Percentiles rank a stretch among this genome's conserved stretches.
phyloP scores from a whole-genome alignment of 2,888 invertebrate genomes.

The Sminthurides aquaticus region DNA sequence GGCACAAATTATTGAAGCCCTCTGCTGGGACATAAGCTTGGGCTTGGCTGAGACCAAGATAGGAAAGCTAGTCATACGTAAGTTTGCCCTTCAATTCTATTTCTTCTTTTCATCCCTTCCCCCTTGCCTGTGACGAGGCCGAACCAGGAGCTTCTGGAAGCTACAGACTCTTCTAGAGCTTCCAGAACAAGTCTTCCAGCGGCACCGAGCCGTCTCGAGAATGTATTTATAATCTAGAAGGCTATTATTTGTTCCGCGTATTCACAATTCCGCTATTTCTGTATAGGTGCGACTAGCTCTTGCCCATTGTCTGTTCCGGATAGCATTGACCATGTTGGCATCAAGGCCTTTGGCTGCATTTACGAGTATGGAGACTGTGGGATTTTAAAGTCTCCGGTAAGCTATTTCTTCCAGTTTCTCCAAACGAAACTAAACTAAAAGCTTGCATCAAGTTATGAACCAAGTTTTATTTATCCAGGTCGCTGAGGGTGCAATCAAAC shows the following conservation, averaged over 20 bases:
- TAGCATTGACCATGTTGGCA: slow-evolving; percentile 40
- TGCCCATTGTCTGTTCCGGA: slow-evolving; percentile 29
- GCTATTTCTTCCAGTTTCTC: not conserved
- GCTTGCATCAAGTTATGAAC: not conserved
- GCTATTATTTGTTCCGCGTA: no score
- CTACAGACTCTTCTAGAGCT: no score
- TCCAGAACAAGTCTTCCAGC: no score
- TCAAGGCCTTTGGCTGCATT: slow-evolving; percentile 33
- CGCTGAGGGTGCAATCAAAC: not conserved
- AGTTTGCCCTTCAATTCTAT: slow-evolving; percentile 5
- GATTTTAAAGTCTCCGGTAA: slow-evolving; percentile 24
- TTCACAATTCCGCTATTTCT: no score
- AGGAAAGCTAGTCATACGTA: slow-evolving; percentile 25
- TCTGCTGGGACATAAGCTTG: slow-evolving; percentile 38
- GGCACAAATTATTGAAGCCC: slow-evolving; percentile 26
- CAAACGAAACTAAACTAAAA: not conserved
- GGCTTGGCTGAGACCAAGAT: slow-evolving; percentile 33
- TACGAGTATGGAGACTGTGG: slow-evolving; percentile 41
- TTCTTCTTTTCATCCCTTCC: no score
- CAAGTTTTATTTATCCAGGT: not conserved
- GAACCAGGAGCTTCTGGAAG: no score
- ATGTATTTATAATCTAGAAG: no score
- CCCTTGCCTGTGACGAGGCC: no score
- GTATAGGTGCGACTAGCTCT: slow-evolving; percentile 23
- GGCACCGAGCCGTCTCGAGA: not conserved